These are phyloP conservation scores for Trissolcus japonicus DNA, from an alignment of 2,888 invertebrate genomes.

Conservation along the genomic window DNA sequence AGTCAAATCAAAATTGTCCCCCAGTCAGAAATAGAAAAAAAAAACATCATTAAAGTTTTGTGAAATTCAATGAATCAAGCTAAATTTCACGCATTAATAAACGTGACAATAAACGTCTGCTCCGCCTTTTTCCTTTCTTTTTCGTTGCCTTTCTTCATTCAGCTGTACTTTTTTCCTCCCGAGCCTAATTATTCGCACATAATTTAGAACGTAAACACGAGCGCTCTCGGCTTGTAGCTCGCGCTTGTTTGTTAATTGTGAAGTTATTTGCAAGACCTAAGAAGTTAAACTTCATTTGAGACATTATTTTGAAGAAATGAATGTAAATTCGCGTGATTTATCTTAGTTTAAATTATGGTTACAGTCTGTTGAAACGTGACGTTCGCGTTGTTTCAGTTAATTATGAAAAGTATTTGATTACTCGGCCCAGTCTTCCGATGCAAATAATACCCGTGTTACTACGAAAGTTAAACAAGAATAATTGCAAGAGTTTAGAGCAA, in stretches of 20 bases:
- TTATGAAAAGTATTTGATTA: slow-evolving; percentile 38
- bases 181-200: slow-evolving; percentile 41
- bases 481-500: slow-evolving; percentile 8
- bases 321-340: slow-evolving; percentile 44
- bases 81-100: slow-evolving; percentile 60
- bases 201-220: slow-evolving; percentile 31
- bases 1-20: too few species aligned
- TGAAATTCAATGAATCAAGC: not conserved
- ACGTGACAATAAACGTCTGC: not conserved
- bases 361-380: slow-evolving; percentile 24
- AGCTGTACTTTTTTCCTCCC: slow-evolving; percentile 14
- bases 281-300: slow-evolving; percentile 33
- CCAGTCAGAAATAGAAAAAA: too few species aligned
- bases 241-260: slow-evolving; percentile 39
- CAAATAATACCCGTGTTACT: slow-evolving; percentile 15
- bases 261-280: slow-evolving; percentile 36
- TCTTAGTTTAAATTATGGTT: slow-evolving; percentile 33
- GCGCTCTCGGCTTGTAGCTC: slow-evolving; percentile 9
- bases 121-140: not conserved
- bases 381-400: slow-evolving; percentile 31
- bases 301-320: slow-evolving; percentile 41
- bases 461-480: slow-evolving; percentile 18
- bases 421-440: slow-evolving; percentile 6
- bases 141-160: slow-evolving; percentile 1
- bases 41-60: too few species aligned